A percentile compares a stretch with the other conserved stretches of the same genome.
Conservation (phyloP, 2,113 vertebrate species). For the Cryptoleucopteryx plumbea region DNA sequence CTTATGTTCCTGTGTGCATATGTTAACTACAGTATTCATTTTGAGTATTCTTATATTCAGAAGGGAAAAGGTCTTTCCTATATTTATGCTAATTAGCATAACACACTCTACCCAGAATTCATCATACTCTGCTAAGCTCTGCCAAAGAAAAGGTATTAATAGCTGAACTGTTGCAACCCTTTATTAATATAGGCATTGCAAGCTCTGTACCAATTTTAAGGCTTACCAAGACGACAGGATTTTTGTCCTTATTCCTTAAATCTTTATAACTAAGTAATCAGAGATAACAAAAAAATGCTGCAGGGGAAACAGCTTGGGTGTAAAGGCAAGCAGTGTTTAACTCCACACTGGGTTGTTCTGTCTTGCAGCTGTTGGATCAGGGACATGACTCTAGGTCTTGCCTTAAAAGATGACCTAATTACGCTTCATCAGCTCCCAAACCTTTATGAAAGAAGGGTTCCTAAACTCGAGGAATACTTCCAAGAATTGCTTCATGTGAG, state of each 20-base stretch:
- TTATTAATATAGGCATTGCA: constrained; percentile 25
- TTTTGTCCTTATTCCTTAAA: constrained; percentile 18
- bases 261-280: constrained; percentile 14
- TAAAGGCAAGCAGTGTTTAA: background rate
- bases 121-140: constrained; percentile 37
- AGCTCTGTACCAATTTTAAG: constrained; percentile 15
- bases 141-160: constrained; percentile 60
- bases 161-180: constrained; percentile 52
- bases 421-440: background rate
- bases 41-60: background rate
- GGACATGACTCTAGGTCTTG: background rate
- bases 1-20: constrained; percentile 41
- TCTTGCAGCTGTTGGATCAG: background rate
- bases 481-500: background rate
- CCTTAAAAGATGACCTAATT: background rate
- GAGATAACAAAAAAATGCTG: constrained; percentile 5
- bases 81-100: constrained; percentile 60
- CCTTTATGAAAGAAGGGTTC: background rate
- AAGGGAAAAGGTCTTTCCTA: constrained; percentile 57
- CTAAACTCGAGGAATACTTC: background rate
- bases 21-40: constrained; percentile 20
- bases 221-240: background rate
- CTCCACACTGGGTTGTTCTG: background rate
- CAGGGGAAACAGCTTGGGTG: background rate
- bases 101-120: constrained; percentile 49